Conservation (phyloP, 2,888 invertebrate genomes). For the Epirrhoe tristata region DNA sequence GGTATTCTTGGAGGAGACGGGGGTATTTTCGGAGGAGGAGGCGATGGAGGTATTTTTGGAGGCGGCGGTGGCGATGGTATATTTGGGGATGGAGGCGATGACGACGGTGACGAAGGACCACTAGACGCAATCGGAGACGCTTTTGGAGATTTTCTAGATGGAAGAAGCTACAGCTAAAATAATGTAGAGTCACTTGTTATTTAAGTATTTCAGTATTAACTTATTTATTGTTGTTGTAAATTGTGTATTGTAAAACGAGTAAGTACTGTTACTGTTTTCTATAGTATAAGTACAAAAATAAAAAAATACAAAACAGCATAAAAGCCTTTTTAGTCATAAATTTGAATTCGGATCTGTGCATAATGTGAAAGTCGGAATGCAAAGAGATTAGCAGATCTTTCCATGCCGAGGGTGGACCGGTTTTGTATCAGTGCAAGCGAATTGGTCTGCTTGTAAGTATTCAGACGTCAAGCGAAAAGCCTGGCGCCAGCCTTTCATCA, state of each 20-base stretch:
- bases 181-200: conserved; percentile 1
- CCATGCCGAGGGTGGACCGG: conserved; percentile 70
- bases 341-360: conserved; percentile 16
- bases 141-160: conserved; percentile 71
- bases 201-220: conserved; percentile 7
- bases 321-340: conserved; percentile 3
- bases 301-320: not conserved
- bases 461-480: conserved; percentile 63
- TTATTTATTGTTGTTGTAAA: conserved; percentile 42
- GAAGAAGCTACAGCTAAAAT: conserved; percentile 47
- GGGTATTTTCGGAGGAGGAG: conserved; percentile 45
- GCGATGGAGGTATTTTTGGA: conserved; percentile 31
- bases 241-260: not conserved
- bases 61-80: conserved; percentile 42
- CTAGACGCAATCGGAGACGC: conserved; percentile 74
- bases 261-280: not conserved
- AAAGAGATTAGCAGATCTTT: conserved; percentile 58
- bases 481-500: conserved; percentile 51
- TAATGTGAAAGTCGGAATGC: conserved; percentile 68
- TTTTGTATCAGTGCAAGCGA: conserved; percentile 64
- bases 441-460: conserved; percentile 66
- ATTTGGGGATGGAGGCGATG: conserved; percentile 41
- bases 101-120: conserved; percentile 63
- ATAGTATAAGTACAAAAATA: conserved; percentile 2
- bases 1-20: conserved; percentile 41